Conservation (phyloP, 2,888 invertebrate genomes). For the Hoplodrina ambigua region DNA sequence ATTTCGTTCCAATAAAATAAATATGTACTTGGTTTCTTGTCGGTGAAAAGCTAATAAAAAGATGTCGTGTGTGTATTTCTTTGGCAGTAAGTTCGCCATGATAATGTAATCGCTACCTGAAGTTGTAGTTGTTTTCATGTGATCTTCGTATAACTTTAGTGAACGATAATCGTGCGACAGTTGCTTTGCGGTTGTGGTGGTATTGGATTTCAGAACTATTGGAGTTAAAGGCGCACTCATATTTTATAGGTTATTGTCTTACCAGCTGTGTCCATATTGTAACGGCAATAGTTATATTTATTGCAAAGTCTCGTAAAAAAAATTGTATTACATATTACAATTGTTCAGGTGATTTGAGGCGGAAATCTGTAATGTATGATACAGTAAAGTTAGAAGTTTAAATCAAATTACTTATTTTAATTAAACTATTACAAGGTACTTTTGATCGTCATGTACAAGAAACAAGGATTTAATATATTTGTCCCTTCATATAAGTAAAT, state of each 20-base stretch:
- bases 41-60: too few species aligned
- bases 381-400: neutral
- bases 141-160: neutral
- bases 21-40: too few species aligned
- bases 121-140: neutral
- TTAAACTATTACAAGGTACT: too few species aligned
- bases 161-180: conserved; percentile 9
- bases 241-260: conserved; percentile 27
- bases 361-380: neutral
- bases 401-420: too few species aligned
- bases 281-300: conserved; percentile 8
- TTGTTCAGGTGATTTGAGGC: neutral
- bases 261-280: conserved; percentile 6
- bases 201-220: conserved; percentile 23
- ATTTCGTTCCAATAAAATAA: too few species aligned
- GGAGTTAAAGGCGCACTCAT: neutral
- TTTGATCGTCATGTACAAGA: neutral
- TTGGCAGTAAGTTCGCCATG: too few species aligned
- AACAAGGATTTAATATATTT: neutral
- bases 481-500: too few species aligned
- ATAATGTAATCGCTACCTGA: neutral
- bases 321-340: neutral
- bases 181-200: conserved; percentile 13
- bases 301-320: neutral
- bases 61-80: too few species aligned